Evolutionary conservation across 1,140 invertebrate genomes (phyloP), one percentile per base, ranked within the genome.

Genomic region (Ostrea denselamellosa): DNA sequence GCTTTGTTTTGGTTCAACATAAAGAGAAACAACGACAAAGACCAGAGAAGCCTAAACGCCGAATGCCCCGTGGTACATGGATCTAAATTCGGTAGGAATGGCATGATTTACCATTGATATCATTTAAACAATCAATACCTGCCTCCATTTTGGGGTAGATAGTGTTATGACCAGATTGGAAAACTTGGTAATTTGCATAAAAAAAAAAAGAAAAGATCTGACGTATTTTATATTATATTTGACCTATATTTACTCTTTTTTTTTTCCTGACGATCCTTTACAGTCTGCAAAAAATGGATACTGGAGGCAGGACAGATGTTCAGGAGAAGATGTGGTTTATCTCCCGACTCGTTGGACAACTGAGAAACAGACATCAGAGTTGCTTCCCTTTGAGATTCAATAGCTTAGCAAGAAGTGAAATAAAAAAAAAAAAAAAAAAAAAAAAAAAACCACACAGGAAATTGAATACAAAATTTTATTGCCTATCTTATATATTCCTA

Each of bases 1-100:
- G 68, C 68, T 4, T 71, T 71, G 25, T 71, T 71, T 71, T 71
- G 68, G 68, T 71, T 34, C 28, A 71, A 71, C 25, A 71, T 71
- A 4, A 71, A 71, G 25, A 34, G 68, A 71, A 71, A 71, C 68
- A 71, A 14, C 28, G 68, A 71, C 0, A 71, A 71, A 71, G 68
- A 71, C 14, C 68, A 34, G 0, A 71, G 68, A 71, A 71, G 25
- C 28, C 28, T 71, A 8, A 71, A 28, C 10, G 68, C 68, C 28
- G 68, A 71, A 10, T 71, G 68, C 28, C 68, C 68, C 8, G 68
- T 71, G 4, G 3, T 25, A 12, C 9, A 28, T 0, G 68, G 68
- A 71, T 71, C 68, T 9, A 71, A 71, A 28, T 71, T 71, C 12
- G 68, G 68, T 71, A 34, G 25, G 68, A 8, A 71, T 9, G 4